Evolutionary conservation across 1,140 invertebrate genomes (phyloP).

Genomic region (Elysia chlorotica): DNA sequence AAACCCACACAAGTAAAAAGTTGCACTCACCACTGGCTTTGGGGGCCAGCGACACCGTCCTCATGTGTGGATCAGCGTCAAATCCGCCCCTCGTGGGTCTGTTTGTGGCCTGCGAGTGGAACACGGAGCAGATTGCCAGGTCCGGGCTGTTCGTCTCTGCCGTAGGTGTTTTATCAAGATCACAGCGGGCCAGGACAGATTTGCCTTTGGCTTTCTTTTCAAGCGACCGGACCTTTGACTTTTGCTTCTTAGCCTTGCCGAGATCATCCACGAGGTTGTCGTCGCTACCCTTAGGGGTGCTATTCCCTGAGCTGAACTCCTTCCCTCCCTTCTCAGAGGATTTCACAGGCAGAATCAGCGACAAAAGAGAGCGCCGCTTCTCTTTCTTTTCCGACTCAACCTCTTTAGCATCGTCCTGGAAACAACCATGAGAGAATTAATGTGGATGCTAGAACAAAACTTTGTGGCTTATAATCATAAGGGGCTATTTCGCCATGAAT

Average conservation of each 20-base stretch:
- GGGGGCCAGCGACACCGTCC: slow-evolving; percentile 30
- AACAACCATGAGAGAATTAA: too few species aligned
- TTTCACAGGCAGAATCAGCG: slow-evolving; percentile 45
- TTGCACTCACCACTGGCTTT: slow-evolving; percentile 46
- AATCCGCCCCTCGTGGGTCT: neutral
- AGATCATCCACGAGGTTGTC: slow-evolving; percentile 2
- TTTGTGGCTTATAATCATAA: too few species aligned
- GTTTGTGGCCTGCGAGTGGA: slow-evolving; percentile 28
- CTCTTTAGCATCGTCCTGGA: slow-evolving; percentile 6
- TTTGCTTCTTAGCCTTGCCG: slow-evolving; percentile 19
- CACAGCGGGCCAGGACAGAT: neutral
- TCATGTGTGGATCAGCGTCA: neutral
- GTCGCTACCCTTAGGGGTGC: slow-evolving; percentile 20
- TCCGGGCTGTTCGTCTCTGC: slow-evolving; percentile 39
- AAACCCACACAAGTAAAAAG: too few species aligned
- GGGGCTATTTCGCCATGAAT: too few species aligned
- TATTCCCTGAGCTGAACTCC: slow-evolving; percentile 29
- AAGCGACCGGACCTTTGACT: too few species aligned
- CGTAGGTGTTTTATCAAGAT: slow-evolving; percentile 27
- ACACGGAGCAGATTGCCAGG: slow-evolving; percentile 41
- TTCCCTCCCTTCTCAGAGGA: slow-evolving; percentile 36
- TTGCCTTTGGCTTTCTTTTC: slow-evolving; percentile 10
- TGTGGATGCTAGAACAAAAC: too few species aligned
- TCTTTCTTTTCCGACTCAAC: slow-evolving; percentile 36
- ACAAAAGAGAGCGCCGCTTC: slow-evolving; percentile 46